Evolutionary conservation across 2,113 vertebrate species (phyloP), one percentile per base, ranked within the genome.

Genomic region (Coryphaenoides rupestris): DNA sequence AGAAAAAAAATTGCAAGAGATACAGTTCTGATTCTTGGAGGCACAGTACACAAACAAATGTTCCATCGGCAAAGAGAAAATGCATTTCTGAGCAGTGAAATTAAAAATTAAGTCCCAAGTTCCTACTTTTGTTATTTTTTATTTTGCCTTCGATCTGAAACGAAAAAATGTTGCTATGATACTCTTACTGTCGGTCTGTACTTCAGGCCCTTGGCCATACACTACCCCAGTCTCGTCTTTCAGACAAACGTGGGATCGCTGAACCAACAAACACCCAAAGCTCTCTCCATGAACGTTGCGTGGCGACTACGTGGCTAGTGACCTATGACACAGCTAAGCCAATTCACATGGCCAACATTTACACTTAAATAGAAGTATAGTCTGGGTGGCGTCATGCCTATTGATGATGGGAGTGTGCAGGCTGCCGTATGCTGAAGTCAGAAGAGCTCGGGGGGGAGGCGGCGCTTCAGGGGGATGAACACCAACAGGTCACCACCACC

Each of bases 1-100:
- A 92, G 91, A 92, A 76, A 72, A 92, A 17, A 69, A 62, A 33
- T 63, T 33, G 14, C 91, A 90, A 82, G 91, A 92, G 90, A 94
- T 90, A 92, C 68, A 66, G 67, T 80, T 95, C 91, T 93, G 94
- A 95, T 95, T 94, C 60, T 94, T 92, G 94, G 96, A 98, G 94
- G 95, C 94, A 98, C 94, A 95, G 96, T 96, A 98, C 95, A 98
- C 94, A 96, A 95, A 97, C 92, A 92, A 96, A 95, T 94, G 93
- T 95, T 95, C 92, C 94, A 96, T 93, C 90, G 90, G 93, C 90
- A 95, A 94, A 94, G 91, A 92, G 75, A 93, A 86, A 92, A 92
- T 91, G 78, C 53, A 63, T 90, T 89, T 91, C 90, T 91, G 90
- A 90, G 90, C 89, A 90, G 90, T 62, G 23, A 53, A 57, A 55